phyloP scores from a whole-genome alignment of 2,113 vertebrate genomes.

The Sapajus apella region DNA sequence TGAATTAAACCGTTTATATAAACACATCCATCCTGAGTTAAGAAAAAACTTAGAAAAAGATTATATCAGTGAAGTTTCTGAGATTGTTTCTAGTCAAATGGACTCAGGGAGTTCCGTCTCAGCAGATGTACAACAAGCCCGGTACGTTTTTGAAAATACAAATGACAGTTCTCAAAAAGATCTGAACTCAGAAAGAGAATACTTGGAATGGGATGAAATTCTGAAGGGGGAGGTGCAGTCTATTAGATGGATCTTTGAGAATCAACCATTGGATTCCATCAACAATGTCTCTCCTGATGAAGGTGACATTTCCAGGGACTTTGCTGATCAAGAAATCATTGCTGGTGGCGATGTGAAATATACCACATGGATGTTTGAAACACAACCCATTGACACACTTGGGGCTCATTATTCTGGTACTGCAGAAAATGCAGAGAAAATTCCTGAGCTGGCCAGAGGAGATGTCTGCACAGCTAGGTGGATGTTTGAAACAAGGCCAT shows the following conservation, averaged over 20 bases:
- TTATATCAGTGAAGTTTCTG: conserved; percentile 85
- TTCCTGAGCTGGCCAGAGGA: conserved; percentile 87
- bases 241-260: conserved; percentile 91
- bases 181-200: conserved; percentile 86
- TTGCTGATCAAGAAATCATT: conserved; percentile 87
- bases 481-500: conserved; percentile 91
- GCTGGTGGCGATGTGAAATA: conserved; percentile 88
- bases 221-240: conserved; percentile 90
- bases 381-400: conserved; percentile 86
- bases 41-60: conserved; percentile 90
- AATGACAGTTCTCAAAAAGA: conserved; percentile 82
- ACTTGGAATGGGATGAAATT: conserved; percentile 89
- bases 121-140: conserved; percentile 86
- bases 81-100: conserved; percentile 80
- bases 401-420: conserved; percentile 66
- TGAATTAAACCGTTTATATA: conserved; percentile 91
- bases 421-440: conserved; percentile 81
- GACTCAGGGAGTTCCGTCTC: conserved; percentile 76
- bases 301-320: conserved; percentile 79
- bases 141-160: conserved; percentile 86
- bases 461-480: conserved; percentile 85
- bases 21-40: conserved; percentile 89
- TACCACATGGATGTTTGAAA: conserved; percentile 93
- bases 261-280: conserved; percentile 89
- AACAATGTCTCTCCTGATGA: conserved; percentile 84